Percentiles rank a stretch among this genome's conserved stretches.
phyloP scores from a whole-genome alignment of 2,113 vertebrate species.

The Toxotes chatareus region DNA sequence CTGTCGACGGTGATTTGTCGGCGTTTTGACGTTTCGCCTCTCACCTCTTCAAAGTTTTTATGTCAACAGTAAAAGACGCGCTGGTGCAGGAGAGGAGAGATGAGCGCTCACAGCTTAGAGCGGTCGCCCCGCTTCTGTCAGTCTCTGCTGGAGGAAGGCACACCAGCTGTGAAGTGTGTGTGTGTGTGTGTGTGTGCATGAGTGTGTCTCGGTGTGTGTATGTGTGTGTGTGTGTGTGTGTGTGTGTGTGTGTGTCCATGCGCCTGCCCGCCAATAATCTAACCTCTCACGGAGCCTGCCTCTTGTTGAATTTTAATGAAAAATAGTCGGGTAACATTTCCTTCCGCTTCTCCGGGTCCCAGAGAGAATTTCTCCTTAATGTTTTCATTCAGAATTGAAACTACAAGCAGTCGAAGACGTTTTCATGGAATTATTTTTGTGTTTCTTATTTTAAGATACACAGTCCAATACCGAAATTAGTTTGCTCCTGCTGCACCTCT shows the following conservation, averaged over 20 bases:
- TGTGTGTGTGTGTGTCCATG: conserved; percentile 30
- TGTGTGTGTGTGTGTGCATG: conserved; percentile 33
- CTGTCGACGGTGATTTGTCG: conserved; percentile 58
- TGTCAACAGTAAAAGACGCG: conserved; percentile 60
- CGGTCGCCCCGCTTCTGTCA: conserved; percentile 79
- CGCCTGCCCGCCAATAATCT: conserved; percentile 74
- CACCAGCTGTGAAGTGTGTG: conserved; percentile 71
- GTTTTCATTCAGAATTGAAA: conserved; percentile 43
- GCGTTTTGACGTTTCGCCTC: conserved; percentile 49
- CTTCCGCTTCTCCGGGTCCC: conserved; percentile 37
- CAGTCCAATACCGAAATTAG: not conserved
- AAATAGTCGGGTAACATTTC: conserved; percentile 57
- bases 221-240: conserved; percentile 29
- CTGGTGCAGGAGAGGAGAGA: conserved; percentile 54
- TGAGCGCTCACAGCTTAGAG: conserved; percentile 72
- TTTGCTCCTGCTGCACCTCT: not conserved
- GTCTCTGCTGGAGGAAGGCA: conserved; percentile 72
- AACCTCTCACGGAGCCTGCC: conserved; percentile 77
- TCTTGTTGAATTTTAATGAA: conserved; percentile 77
- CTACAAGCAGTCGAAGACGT: not conserved
- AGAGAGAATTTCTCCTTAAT: conserved; percentile 28
- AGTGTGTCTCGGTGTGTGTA: conserved; percentile 40
- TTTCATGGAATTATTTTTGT: conserved; percentile 2
- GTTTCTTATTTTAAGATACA: not conserved
- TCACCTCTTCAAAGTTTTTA: conserved; percentile 74